A percentile compares a stretch with the other conserved stretches of the same genome.
These are phyloP conservation scores for Metellina segmentata DNA, from an alignment of 2,888 invertebrate species.

Conservation along the genomic window DNA sequence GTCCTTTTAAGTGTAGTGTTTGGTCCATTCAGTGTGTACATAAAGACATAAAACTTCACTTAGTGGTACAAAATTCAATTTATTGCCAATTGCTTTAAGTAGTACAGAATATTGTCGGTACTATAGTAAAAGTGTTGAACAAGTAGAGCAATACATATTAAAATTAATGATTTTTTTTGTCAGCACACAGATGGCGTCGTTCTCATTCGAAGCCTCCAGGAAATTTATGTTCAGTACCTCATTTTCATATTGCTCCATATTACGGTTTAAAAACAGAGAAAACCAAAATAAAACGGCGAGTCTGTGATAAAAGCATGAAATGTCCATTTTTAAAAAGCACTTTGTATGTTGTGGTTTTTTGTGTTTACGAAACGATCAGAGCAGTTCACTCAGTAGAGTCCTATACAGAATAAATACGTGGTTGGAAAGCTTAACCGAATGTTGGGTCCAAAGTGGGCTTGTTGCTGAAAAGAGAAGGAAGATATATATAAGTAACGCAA, in stretches of 20 bases:
- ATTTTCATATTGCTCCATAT: constrained; percentile 15
- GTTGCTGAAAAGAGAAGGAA: constrained; percentile 66
- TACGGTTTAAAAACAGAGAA: constrained; percentile 15
- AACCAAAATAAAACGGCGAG: constrained; percentile 26
- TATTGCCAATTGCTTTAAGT: constrained; percentile 30
- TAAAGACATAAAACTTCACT: constrained; percentile 20
- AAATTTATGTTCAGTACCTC: constrained; percentile 2
- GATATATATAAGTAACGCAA: background rate
- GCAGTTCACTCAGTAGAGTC: constrained; percentile 72
- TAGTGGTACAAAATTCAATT: constrained; percentile 46
- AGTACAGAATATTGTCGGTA: constrained; percentile 33
- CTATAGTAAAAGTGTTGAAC: constrained; percentile 17
- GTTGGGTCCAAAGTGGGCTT: constrained; percentile 77
- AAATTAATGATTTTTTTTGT: background rate
- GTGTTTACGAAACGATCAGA: constrained; percentile 53
- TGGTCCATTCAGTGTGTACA: constrained; percentile 23
- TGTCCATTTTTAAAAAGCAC: constrained; percentile 56
- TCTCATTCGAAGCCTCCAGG: background rate
- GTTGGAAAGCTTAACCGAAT: constrained; percentile 73
- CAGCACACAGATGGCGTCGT: background rate
- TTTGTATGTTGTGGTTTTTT: constrained; percentile 47
- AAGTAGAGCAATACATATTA: background rate
- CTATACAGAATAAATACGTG: constrained; percentile 75
- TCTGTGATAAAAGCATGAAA: constrained; percentile 32
- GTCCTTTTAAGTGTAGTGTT: too few species aligned